Evolutionary conservation across 2,113 vertebrate genomes (phyloP).

Genomic region (Odobenus rosmarus): DNA sequence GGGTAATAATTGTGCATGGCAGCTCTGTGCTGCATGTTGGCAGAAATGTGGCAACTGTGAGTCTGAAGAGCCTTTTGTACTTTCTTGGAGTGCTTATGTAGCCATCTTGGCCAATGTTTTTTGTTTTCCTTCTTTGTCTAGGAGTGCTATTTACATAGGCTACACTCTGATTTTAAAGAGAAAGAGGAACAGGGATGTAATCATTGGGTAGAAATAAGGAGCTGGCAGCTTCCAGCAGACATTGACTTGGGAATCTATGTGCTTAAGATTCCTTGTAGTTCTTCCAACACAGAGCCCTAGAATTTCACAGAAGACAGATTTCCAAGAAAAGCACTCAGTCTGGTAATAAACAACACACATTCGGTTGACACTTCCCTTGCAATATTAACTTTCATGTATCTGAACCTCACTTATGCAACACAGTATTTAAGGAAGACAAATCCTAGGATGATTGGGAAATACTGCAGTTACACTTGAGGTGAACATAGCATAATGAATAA

Average conservation of each 20-base stretch:
- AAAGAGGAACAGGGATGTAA: background rate
- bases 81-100: background rate
- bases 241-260: background rate
- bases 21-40: background rate
- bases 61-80: background rate
- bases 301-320: background rate
- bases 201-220: background rate
- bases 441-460: background rate
- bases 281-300: background rate
- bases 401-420: background rate
- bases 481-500: background rate
- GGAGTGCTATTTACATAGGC: background rate
- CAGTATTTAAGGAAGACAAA: background rate
- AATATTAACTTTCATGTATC: background rate
- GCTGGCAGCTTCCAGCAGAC: background rate
- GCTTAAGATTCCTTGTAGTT: background rate
- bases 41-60: background rate
- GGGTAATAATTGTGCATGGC: rapidly evolving
- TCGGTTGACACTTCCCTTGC: background rate
- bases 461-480: background rate
- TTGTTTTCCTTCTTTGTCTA: background rate
- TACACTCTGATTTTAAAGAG: background rate
- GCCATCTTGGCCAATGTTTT: background rate
- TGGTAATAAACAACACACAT: background rate
- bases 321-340: background rate